Percentiles rank a stretch among this genome's conserved stretches.
Conservation (phyloP, 2,797 vertebrate species). For the Gymnodraco acuticeps region DNA sequence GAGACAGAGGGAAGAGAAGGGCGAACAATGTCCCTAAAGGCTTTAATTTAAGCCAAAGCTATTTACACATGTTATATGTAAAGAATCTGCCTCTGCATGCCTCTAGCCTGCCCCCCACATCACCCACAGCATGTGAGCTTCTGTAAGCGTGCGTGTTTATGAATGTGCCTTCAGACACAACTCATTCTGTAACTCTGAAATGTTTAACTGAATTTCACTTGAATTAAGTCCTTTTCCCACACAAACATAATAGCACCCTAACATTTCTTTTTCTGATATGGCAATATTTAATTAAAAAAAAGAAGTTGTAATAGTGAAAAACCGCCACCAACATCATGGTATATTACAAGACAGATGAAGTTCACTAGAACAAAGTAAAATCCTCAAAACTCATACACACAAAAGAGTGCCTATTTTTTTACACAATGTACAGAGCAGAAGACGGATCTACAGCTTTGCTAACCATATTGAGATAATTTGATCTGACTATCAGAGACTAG, state of each 20-base stretch:
- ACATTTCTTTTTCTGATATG: slow-evolving; percentile 11
- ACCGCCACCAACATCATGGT: neutral
- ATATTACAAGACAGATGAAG: slow-evolving; percentile 19
- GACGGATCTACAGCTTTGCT: slow-evolving; percentile 39
- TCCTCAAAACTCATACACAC: neutral
- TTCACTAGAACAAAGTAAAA: neutral
- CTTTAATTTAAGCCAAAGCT: slow-evolving; percentile 78
- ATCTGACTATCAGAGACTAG: slow-evolving; percentile 53
- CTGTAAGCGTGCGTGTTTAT: slow-evolving; percentile 37
- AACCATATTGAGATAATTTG: slow-evolving; percentile 55
- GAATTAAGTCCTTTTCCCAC: slow-evolving; percentile 4
- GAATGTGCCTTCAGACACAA: slow-evolving; percentile 24
- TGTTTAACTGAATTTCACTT: slow-evolving; percentile 15
- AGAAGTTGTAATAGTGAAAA: slow-evolving; percentile 2
- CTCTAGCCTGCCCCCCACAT: slow-evolving; percentile 57
- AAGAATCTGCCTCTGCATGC: slow-evolving; percentile 79
- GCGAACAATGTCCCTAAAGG: slow-evolving; percentile 71
- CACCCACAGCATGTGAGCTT: slow-evolving; percentile 49
- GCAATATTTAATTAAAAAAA: neutral
- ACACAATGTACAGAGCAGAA: slow-evolving; percentile 22
- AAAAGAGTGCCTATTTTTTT: slow-evolving; percentile 6
- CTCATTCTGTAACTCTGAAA: slow-evolving; percentile 10
- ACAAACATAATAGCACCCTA: neutral
- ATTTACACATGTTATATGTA: slow-evolving; percentile 86
- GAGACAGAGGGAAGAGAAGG: slow-evolving; percentile 35